Evolutionary conservation across 92 coral and sea anemone species (phyloP), one percentile per base, ranked within the genome.

Genomic region (Ricordea florida): DNA sequence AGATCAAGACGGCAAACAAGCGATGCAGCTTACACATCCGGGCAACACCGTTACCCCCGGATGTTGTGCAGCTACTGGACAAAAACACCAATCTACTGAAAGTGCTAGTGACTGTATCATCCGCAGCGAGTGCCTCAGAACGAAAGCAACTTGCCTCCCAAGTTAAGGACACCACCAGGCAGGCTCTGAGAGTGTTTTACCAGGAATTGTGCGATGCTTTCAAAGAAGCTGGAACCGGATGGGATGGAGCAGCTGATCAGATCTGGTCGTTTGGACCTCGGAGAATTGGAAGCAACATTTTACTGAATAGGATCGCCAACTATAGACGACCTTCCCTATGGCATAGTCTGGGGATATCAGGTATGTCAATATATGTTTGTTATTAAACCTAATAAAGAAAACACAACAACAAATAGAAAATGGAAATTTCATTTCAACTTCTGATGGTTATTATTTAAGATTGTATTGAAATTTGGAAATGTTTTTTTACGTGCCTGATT

Each of bases 241-340:
- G 98, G 98, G 59, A 83, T 10, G 93, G 87, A 2, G 92, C 89
- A 6, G 93, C 78, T 17, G 98, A 92, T 44, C 48, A 53, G 34
- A 92, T 94, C 56, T 92, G 97, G 98, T 90, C 98, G 17, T 94
- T 94, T 80, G 99, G 97, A 11, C 97, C 99, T 1, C 87, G 89
- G 28, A 78, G 97, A 53, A 80, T 86, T 65, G 99, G 99, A 0
- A 89, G 96, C 8, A 96, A 96, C 66, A 62, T 96, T 27, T 66
- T 96, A 40, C 72, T 96, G 52, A 96, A 92, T 46, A 80, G 90
- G 76, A 73, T 92, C 7, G 81, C 89, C 1, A 93, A 61, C 13
- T 96, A 96, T 58, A 65, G 77, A 50, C 77, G 99, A 6, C 93
- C 97, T 2, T 96, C 97, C 2, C 32, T 96, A 32, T 96, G 99